Base-by-base conservation (phyloP, 2,888 invertebrate species). In the Coelopa pilipes region DNA sequence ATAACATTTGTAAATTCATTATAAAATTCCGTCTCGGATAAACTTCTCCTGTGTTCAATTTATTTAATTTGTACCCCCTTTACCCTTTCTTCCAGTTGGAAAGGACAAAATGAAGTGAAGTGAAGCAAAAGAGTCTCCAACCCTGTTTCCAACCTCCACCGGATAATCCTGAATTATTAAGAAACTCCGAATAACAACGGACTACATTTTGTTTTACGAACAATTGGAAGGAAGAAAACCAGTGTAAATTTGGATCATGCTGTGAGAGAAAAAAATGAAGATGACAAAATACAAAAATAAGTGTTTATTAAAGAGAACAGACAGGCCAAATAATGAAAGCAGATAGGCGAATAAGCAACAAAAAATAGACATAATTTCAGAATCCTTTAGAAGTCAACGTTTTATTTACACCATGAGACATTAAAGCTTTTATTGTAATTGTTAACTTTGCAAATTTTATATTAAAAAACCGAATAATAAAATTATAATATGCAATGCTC, bases 371-470 rank as follows among this genome's bases (percentile, higher is more conserved):
- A 34, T 53, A 13, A 53, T 53, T 53, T 53, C 53, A 4, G n/a
- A 15, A n/a, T 53, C 53, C 53, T 53, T 13, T 53, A 7, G n/a
- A 53, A 53, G n/a, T 3, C 10, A 19, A 62, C 4, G 1, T 24
- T 66, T 66, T 66, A 66, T 21, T 19, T 24, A 66, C 66, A 66
- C 21, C 62, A 66, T 49, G 66, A 50, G 50, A 66, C 50, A 50
- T 66, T 10, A 66, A 66, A 69, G 69, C 69, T 70, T 70, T 62
- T 70, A 70, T 62, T 59, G 46, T 69, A 69, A 59, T 57, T 69
- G 69, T 69, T 70, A 50, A 50, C 62, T 50, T 70, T 60, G 73
- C 75, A 74, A 49, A 72, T 76, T 75, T 74, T 70, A 74, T 74
- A 70, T 68, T 60, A 47, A 74, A 73, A 71, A 55, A 24, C 55